Base-by-base conservation (phyloP, 2,113 vertebrate genomes). In the Mixornis gularis region DNA sequence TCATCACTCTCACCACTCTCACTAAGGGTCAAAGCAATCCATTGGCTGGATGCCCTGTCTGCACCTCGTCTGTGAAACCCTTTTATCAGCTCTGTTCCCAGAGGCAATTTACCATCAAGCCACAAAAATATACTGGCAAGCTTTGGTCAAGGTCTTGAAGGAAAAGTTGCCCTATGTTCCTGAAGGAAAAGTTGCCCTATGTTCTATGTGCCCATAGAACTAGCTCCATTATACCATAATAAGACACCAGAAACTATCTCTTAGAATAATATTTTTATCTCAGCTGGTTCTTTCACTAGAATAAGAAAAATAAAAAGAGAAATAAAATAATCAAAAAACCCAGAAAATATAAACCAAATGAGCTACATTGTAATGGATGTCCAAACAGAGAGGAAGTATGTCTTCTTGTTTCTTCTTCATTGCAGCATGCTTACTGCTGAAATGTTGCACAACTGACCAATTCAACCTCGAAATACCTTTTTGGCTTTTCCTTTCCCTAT, bases 31-130 rank as follows among this genome's bases (percentile, higher is more conserved):
- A 77, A 58, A 85, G 66, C 26, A 81, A 85, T 72, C 66, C 19
- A 29, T 64, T 2, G 1, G 0, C 21, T 44, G 22, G 70, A 59
- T 0, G 0, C 15, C 65, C 41, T 3, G 2, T 24, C 14, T 53
- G 29, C 18, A 44, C 41, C 53, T 79, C 25, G 49, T 72, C 46
- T 41, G 34, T 79, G 25, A 53, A 91, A 87, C 21, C 15, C 19
- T 91, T 87, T 77, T 14, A 76, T 25, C 40, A 81, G 17, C 44
- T 80, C 63, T 44, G 3, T 22, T 80, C 27, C 15, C 22, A 59
- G 36, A 48, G 30, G 63, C 30, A 59, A 84, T 80, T 86, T 68
- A 66, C 48, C 43, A 86, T n/a, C 26, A 63, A 78, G 59, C 14
- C 19, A 44, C 65, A 84, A 63, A 88, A 73, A 62, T 36, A 51